These are phyloP conservation scores for Ceriagrion tenellum DNA, from an alignment of 2,888 invertebrate genomes.

Conservation along the genomic window DNA sequence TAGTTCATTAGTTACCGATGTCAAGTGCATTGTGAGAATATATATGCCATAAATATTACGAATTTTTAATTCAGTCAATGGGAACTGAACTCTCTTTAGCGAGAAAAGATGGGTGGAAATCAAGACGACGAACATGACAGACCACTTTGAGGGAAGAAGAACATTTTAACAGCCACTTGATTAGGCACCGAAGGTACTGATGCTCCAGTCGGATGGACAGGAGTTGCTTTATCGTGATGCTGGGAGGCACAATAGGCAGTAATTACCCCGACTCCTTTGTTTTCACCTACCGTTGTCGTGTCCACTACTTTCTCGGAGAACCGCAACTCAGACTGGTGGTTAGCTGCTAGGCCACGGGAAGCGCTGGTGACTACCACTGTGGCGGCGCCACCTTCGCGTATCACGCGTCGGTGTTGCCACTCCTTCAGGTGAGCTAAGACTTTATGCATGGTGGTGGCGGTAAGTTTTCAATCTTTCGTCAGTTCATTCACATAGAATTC, in stretches of 20 bases:
- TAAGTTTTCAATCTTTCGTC: background rate
- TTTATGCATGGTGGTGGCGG: constrained; percentile 68
- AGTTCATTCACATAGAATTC: background rate
- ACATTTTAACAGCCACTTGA: background rate
- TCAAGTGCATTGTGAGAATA: too few species aligned
- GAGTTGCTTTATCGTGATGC: background rate
- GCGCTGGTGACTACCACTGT: constrained; percentile 65
- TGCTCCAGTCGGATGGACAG: background rate
- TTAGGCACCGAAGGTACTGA: background rate
- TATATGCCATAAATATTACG: too few species aligned
- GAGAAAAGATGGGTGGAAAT: background rate
- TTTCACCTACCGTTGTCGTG: constrained; percentile 59
- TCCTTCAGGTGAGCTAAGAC: constrained; percentile 70
- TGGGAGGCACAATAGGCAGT: background rate
- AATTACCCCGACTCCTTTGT: background rate
- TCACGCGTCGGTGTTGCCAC: constrained; percentile 70
- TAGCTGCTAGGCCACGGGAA: constrained; percentile 57
- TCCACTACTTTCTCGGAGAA: constrained; percentile 66
- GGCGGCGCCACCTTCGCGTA: constrained; percentile 68
- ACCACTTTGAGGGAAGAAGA: background rate
- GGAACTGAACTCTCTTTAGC: background rate
- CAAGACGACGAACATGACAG: background rate
- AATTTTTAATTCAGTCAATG: background rate
- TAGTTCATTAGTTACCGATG: too few species aligned
- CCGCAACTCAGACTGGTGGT: constrained; percentile 58